Evolutionary conservation across 2,113 vertebrate species (phyloP), one percentile per base, ranked within the genome.

Genomic region (Hystrix brachyura): DNA sequence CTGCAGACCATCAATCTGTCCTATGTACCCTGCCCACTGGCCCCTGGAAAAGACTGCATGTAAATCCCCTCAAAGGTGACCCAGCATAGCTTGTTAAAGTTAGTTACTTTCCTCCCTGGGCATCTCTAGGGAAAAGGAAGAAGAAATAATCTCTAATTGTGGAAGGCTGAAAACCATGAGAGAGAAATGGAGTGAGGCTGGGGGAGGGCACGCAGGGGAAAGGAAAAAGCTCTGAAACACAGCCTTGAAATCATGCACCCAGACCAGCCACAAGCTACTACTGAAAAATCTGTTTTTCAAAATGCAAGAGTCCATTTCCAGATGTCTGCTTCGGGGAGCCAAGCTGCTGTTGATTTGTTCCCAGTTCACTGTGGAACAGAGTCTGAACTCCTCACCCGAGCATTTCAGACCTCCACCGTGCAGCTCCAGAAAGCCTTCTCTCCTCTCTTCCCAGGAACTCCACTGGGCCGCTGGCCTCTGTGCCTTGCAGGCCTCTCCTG

Each of bases 231-330:
- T 80, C 95, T 91, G 82, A 78, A 65, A 53, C n/a, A 27, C 19
- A 83, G 55, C 84, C 90, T 96, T 71, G 65, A 88, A 93, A 86
- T 90, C 78, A 83, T 9, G 53, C 85, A 94, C 90, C 80, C 13
- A 2, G 80, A 81, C 74, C 1, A 1, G 60, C 55, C 67, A 43
- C 25, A 65, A 96, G 94, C 72, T 93, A 55, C 92, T 87, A 76
- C 59, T 80, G 64, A 69, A 95, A 94, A 93, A 95, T 96, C 90
- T 97, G 94, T 64, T 96, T 97, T 97, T 96, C 83, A 90, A 69
- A 93, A 88, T 62, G 29, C 74, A 23, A 96, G 59, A 91, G 92
- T 95, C 82, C 3, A 89, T 95, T 93, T 97, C 96, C 97, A 97
- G 96, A 96, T 97, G 97, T 96, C 74, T 76, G 84, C 94, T 74